Base-by-base conservation (phyloP, 35 echinoderm and acorn worm species). In the Hemicentrotus pulcherrimus region DNA sequence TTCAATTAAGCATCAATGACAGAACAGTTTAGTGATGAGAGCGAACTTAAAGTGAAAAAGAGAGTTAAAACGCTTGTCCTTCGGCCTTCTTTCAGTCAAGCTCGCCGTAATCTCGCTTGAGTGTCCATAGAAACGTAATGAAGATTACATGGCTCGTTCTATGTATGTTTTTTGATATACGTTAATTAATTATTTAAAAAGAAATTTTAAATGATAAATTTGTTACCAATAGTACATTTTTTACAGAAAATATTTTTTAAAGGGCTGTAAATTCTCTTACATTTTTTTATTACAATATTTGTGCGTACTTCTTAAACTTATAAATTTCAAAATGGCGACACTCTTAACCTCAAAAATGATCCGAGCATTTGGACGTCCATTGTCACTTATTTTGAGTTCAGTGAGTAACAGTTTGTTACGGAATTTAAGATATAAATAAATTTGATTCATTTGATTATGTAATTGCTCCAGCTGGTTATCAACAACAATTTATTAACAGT, bases 111-210 rank as follows among this genome's bases (percentile, higher is more conserved):
- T 41, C 35, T 52, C 13, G 8, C 48, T 11, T 28, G 22, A 28
- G 65, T 78, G 65, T 78, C 65, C 65, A 78, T 78, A 78, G 65
- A 78, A 78, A 78, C 65, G 65, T 28, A 78, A 78, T 78, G 65
- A 78, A 78, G 65, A 78, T 78, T 78, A 78, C 65, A n/a, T 6
- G 22, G 19, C 65, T 78, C 65, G 65, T 78, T 78, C 65, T 6
- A 78, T 55, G 24, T 78, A 2, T 55, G 9, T 78, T 22, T 24
- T 78, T 78, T 22, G 4, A 6, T 78, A 78, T 78, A 7, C n/a
- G 65, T 6, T 59, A 10, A 59, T 55, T 14, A 28, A 78, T 14
- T 55, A 55, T 78, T 28, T 78, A 2, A 28, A n/a, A 6, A 78
- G 5, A n/a, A 78, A n/a, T 9, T 0, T 78, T 78, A 12, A 11